Conservation (phyloP, 2,888 invertebrate species). For the Cryptops parisi region DNA sequence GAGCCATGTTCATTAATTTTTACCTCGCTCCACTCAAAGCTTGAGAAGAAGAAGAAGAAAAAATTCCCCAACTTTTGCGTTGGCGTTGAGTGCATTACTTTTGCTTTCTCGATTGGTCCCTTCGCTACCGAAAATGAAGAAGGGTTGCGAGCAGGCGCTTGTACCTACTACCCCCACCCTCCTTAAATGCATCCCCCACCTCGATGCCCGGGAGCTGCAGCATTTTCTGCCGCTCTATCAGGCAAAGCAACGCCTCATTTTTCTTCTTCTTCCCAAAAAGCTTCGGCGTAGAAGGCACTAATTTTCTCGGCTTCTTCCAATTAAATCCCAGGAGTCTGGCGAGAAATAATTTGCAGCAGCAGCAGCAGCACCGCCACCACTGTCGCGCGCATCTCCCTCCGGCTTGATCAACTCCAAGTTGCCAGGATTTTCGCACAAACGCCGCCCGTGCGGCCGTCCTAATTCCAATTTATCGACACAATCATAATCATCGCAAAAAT, state of each 20-base stretch:
- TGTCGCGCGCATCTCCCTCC: not conserved
- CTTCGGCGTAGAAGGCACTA: not conserved
- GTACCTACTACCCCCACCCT: too few relatives aligned
- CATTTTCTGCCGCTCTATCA: too few relatives aligned
- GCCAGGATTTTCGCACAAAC: not conserved
- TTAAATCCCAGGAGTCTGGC: conserved; percentile 6
- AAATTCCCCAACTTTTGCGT: too few relatives aligned
- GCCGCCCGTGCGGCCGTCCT: not conserved
- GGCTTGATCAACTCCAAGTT: not conserved
- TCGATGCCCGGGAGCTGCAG: too few relatives aligned
- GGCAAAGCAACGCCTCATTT: not conserved
- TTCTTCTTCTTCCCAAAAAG: not conserved
- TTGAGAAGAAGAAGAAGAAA: too few relatives aligned
- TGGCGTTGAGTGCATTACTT: too few relatives aligned
- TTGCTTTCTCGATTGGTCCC: too few relatives aligned
- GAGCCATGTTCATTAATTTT: too few relatives aligned
- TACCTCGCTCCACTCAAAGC: too few relatives aligned
- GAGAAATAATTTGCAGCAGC: conserved; percentile 9
- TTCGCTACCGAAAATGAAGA: too few relatives aligned
- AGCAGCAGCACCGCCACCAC: not conserved
- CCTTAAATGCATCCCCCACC: too few relatives aligned
- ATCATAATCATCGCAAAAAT: not conserved
- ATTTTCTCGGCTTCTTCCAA: conserved; percentile 8
- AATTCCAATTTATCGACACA: not conserved
- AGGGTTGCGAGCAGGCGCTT: too few relatives aligned